Base-by-base conservation (phyloP, 2,888 invertebrate genomes). In the Ditylenchus weischeri region DNA sequence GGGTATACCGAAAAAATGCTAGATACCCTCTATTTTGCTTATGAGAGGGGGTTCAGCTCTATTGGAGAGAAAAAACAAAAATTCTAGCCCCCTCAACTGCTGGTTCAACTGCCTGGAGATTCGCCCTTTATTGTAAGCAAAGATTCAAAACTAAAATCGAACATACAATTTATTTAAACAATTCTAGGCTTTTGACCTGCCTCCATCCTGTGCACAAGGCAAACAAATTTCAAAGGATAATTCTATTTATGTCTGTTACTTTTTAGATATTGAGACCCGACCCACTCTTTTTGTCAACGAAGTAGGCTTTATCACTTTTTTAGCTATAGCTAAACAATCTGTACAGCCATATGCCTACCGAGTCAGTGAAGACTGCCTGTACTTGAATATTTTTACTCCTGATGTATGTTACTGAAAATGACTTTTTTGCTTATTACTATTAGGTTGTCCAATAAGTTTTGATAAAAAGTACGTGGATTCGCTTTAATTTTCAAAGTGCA, bases 311-410 rank as follows among this genome's bases (percentile, higher is more conserved):
- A 18, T 54, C 71, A 15, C n/a, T 29, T 7, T 54, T 54, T 29
- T 8, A 11, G 4, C 29, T 54, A 10, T 29, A 29, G 29, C 7
- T 23, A 15, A 54, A 29, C n/a, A 11, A 18, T 18, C 54, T 13
- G 13, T 43, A 7, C 29, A 54, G 29, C 78, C 77, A 0, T 82
- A 79, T 64, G 78, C 79, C 51, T 87, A 90, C 43, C 90, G 90
- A 78, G 90, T 93, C 86, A 90, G 93, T 79, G 95, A 95, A 84
- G 94, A 95, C 83, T 95, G 95, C 78, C 87, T 95, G 0, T 95
- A 94, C 83, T 86, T 95, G 66, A 95, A 95, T 83, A 87, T 95
- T 65, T 95, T 89, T 84, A 90, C 91, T 0, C 94, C 94, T 6
- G 89, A 89, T 84, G 84, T 85, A 66, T 70, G 76, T 18, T 43